Evolutionary conservation across 2,888 invertebrate genomes (phyloP).

Genomic region (Ophion obscuratus): DNA sequence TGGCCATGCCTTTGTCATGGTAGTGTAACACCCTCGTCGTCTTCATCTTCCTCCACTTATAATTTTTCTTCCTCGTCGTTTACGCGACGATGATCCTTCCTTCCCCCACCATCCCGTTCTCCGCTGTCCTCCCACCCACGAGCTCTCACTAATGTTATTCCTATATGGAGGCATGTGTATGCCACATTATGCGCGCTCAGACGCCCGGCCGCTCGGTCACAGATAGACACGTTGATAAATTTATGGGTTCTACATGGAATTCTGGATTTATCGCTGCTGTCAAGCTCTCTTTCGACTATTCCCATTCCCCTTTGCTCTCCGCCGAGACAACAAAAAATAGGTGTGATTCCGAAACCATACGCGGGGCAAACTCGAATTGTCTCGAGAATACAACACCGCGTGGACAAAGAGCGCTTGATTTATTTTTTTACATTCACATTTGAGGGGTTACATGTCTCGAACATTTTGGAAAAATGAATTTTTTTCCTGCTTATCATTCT

Average conservation of each 20-base stretch:
- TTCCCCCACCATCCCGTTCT: not conserved
- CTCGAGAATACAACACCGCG: not conserved
- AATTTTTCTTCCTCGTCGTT: conserved; percentile 33
- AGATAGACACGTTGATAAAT: conserved; percentile 47
- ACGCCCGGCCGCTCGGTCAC: conserved; percentile 31
- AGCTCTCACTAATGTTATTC: conserved; percentile 40
- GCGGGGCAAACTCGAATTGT: not conserved
- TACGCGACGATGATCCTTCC: conserved; percentile 26
- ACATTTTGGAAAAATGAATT: too few relatives aligned
- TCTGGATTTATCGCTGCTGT: conserved; percentile 47
- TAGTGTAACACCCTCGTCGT: conserved; percentile 62
- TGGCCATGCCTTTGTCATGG: conserved; percentile 80
- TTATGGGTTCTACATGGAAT: conserved; percentile 46
- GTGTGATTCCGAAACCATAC: not conserved
- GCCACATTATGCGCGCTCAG: conserved; percentile 32
- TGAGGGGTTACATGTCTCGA: too few relatives aligned
- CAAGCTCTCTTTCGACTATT: conserved; percentile 32
- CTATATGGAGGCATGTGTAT: conserved; percentile 8
- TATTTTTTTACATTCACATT: not conserved
- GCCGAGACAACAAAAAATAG: conserved; percentile 16
- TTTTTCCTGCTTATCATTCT: not conserved
- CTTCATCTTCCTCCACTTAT: conserved; percentile 50
- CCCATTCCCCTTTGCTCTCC: conserved; percentile 7
- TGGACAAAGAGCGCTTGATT: not conserved
- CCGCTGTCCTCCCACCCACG: conserved; percentile 33